These are phyloP conservation scores for Trisateles emortualis DNA, from an alignment of 2,888 invertebrate species.

Conservation along the genomic window DNA sequence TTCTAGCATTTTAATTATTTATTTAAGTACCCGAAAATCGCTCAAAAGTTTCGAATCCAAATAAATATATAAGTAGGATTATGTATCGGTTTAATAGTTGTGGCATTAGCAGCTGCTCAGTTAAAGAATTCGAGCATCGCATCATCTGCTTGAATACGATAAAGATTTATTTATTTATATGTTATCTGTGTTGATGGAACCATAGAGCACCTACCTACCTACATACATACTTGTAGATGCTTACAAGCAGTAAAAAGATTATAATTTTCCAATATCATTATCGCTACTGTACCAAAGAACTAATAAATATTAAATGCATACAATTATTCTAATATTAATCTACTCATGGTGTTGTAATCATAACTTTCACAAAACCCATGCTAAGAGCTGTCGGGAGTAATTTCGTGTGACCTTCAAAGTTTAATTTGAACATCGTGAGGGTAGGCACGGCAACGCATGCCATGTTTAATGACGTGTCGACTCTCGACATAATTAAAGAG, in stretches of 20 bases:
- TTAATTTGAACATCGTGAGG: constrained; percentile 28
- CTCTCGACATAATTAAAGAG: constrained; percentile 1
- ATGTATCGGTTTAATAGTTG: too few species aligned
- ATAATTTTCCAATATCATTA: neutral
- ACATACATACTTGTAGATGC: too few species aligned
- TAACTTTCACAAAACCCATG: constrained; percentile 25
- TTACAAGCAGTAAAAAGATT: neutral
- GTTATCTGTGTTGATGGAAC: too few species aligned
- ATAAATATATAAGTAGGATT: too few species aligned
- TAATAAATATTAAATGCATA: neutral
- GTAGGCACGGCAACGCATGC: neutral
- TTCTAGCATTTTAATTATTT: too few species aligned
- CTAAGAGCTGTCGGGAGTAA: constrained; percentile 24
- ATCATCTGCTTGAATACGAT: too few species aligned
- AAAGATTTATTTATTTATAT: too few species aligned
- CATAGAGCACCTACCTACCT: too few species aligned
- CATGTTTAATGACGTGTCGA: constrained; percentile 5
- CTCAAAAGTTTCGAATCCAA: too few species aligned
- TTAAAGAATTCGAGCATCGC: too few species aligned
- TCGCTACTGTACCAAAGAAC: neutral
- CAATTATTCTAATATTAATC: constrained; percentile 7
- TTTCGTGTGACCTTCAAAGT: constrained; percentile 26
- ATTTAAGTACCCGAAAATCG: too few species aligned
- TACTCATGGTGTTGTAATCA: constrained; percentile 20
- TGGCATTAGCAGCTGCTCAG: too few species aligned